Conservation (phyloP, 2,888 invertebrate species). For the Acanthosepion lycidas region DNA sequence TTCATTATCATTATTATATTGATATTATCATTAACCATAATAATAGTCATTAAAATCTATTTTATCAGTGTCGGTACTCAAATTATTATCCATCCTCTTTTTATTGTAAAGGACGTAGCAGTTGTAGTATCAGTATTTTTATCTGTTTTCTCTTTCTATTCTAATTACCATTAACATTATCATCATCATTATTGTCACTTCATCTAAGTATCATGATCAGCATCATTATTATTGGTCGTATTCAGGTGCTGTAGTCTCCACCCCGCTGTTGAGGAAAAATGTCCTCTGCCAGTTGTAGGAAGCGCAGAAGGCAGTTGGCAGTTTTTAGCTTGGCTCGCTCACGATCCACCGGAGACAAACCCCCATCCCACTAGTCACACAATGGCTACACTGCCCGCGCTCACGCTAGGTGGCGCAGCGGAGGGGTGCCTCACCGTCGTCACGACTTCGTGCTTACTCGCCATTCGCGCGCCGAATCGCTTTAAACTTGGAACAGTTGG, state of each 20-base stretch:
- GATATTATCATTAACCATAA: too few species aligned
- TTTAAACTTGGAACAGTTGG: conserved; percentile 45
- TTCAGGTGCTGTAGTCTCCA: neutral
- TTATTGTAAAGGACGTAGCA: too few species aligned
- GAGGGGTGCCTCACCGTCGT: conserved; percentile 40
- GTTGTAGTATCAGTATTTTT: too few species aligned
- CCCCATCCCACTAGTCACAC: conserved; percentile 10
- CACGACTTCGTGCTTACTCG: conserved; percentile 42
- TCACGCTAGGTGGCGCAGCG: conserved; percentile 12
- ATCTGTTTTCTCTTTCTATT: too few species aligned
- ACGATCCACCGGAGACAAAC: conserved; percentile 46
- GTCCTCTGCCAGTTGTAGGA: conserved; percentile 33
- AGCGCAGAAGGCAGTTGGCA: conserved; percentile 38
- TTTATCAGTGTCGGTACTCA: too few species aligned
- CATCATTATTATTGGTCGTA: neutral
- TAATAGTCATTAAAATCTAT: too few species aligned
- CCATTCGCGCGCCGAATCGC: conserved; percentile 40
- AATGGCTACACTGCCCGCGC: conserved; percentile 23
- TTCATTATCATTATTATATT: too few species aligned
- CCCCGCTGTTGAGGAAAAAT: neutral
- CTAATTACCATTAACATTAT: neutral
- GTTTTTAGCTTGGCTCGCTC: conserved; percentile 41
- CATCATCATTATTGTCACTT: neutral
- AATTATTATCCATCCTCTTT: too few species aligned
- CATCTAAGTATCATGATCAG: neutral